A percentile compares a stretch with the other conserved stretches of the same genome.
Evolutionary conservation across 1,140 invertebrate species (phyloP).

Genomic region (Cotesia vestalis): DNA sequence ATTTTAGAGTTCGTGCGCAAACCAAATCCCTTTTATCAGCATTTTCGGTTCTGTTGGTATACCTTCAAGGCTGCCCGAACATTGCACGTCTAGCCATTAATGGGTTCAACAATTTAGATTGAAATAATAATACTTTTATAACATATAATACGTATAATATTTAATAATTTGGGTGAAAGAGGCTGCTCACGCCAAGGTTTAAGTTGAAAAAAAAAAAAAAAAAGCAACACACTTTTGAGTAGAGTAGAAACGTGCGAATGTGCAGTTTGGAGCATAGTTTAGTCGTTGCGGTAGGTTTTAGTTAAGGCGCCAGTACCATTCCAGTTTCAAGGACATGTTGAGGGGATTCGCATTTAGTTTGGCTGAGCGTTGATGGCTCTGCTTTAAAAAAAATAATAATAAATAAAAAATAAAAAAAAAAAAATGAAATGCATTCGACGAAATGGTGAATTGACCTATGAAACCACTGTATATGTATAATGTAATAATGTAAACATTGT

Average conservation of each 20-base stretch:
- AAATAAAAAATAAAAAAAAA: neutral
- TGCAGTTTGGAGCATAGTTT: neutral
- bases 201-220: too few relatives aligned
- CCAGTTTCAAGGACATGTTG: conserved; percentile 7
- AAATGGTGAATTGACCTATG: conserved; percentile 16
- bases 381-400: neutral
- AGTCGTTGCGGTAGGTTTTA: conserved; percentile 15
- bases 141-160: too few relatives aligned
- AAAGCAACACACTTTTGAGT: neutral
- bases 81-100: too few relatives aligned
- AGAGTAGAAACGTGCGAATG: neutral
- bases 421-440: neutral
- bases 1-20: conserved; percentile 17
- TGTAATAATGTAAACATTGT: neutral
- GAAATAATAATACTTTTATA: too few relatives aligned
- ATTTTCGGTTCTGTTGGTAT: conserved; percentile 10
- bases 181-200: too few relatives aligned
- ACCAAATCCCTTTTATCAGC: conserved; percentile 3
- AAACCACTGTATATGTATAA: neutral
- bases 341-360: neutral
- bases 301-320: neutral
- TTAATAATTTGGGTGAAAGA: too few relatives aligned
- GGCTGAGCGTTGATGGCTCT: neutral
- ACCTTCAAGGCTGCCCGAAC: neutral
- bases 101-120: too few relatives aligned